Evolutionary conservation across 2,113 vertebrate species (phyloP), one percentile per base, ranked within the genome.

Genomic region (Butorides virescens): DNA sequence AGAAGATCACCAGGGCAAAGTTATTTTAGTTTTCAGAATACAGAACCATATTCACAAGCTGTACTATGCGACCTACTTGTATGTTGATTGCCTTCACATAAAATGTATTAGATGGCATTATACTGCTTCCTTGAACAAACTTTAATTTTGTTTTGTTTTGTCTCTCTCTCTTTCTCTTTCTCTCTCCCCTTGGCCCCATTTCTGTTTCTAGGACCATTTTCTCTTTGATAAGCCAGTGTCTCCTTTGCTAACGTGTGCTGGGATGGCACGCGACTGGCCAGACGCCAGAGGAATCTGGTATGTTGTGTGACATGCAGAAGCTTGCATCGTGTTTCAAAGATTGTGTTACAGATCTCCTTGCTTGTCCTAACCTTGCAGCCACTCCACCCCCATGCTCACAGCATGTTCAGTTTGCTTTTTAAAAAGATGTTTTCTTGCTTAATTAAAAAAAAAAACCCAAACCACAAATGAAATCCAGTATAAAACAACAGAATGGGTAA

Each of bases 211-310:
- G 99, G 99, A 99, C 95, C 99, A 99, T 97, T 99, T 99, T 98
- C 97, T 99, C 91, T 99, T 99, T 97, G 99, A 99, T 98, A 99
- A 99, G 90, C 99, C 99, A 10, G 98, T 99, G 74, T 99, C 99
- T 90, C 99, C 99, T 15, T 97, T 99, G 98, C 97, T 99, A 96
- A 99, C 99, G 18, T 99, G 99, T 96, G 99, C 99, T 58, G 99
- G 99, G 95, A 99, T 99, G 99, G 99, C 98, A 92, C 98, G 99
- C 75, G 99, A 99, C 98, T 99, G 99, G 99, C 99, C 99, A 21
- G 99, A 99, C 86, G 99, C 98, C 98, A 98, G 99, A 93, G 99
- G 99, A 97, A 99, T 99, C 98, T 99, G 99, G 99, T 99, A 99
- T 9, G 99, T 94, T 93, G 90, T 59, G 21, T n/a, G 82, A 92